Evolutionary conservation across 2,888 invertebrate species (phyloP), one percentile per base, ranked within the genome.

Genomic region (Tinea semifulvella): DNA sequence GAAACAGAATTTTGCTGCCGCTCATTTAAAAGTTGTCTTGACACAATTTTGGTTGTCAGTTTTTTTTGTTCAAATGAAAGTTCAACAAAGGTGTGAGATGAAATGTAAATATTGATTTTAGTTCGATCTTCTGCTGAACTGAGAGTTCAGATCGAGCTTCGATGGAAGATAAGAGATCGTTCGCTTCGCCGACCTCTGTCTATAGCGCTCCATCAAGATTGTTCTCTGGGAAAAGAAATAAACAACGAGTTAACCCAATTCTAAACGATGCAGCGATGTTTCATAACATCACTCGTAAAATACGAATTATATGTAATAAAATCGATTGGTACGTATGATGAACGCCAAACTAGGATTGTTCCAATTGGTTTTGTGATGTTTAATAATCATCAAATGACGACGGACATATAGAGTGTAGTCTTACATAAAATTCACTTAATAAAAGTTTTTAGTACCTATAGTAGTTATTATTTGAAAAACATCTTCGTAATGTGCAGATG

Each of bases 71-170:
- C 11, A 14, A 26, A 13, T 31, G 31, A 31, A 31, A 31, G 31
- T 27, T 11, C 31, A 31, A 31, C 31, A 31, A 31, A 31, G 31
- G 31, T 31, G 31, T 14, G 11, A 31, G 31, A 31, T 31, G 31
- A 17, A 44, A 47, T 48, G 38, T 46, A 43, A 49, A 51, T 50
- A 52, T 50, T 47, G 49, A 54, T 49, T 53, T 46, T 42, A 47
- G 48, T 46, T 50, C 47, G 49, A 53, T 57, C 48, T 52, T 49
- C 53, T 55, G 57, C 52, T 58, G 56, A 57, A 63, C 61, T 63
- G 57, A 62, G 60, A 64, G 58, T 55, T 58, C 58, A 61, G 68
- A 67, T 66, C 64, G 59, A 55, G 59, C 56, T 53, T 52, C 52
- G 58, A 71, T 71, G 66, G 44, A 16, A 56, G 67, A 70, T 67